Conservation (phyloP, 2,797 vertebrate genomes). For the Silurus aristotelis region DNA sequence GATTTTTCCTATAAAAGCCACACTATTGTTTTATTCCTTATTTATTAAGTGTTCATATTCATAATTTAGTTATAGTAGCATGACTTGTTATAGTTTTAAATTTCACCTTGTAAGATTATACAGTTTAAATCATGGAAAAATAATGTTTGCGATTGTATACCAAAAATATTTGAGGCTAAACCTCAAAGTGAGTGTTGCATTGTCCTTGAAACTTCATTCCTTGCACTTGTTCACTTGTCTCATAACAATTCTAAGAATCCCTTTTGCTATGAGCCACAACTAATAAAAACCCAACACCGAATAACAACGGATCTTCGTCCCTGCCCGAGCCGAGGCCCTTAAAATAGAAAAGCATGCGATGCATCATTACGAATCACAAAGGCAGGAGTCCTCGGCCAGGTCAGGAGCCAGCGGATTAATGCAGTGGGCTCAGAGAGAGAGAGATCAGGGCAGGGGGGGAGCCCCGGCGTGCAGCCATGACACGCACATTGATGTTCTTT, state of each 20-base stretch:
- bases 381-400: conserved; percentile 38
- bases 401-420: conserved; percentile 50
- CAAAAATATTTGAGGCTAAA: background rate
- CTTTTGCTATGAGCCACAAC: conserved; percentile 5
- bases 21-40: background rate
- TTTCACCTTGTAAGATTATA: background rate
- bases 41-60: background rate
- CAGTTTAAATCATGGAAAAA: background rate
- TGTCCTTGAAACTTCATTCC: conserved; percentile 6
- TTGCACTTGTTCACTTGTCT: conserved; percentile 46
- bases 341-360: conserved; percentile 48
- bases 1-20: background rate
- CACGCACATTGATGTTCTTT: conserved; percentile 39
- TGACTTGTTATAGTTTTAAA: background rate
- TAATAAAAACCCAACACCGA: conserved; percentile 29
- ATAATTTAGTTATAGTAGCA: background rate
- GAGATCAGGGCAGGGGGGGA: conserved; percentile 3
- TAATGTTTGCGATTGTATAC: background rate
- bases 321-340: conserved; percentile 16
- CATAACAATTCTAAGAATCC: conserved; percentile 23
- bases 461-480: conserved; percentile 51
- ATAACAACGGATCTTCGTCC: conserved; percentile 35
- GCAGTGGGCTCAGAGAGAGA: conserved; percentile 42
- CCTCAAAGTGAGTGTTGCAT: background rate
- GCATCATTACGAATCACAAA: conserved; percentile 12